phyloP scores from a whole-genome alignment of 53 echinoderm and acorn worm genomes.

The Temnopleurus reevesii region DNA sequence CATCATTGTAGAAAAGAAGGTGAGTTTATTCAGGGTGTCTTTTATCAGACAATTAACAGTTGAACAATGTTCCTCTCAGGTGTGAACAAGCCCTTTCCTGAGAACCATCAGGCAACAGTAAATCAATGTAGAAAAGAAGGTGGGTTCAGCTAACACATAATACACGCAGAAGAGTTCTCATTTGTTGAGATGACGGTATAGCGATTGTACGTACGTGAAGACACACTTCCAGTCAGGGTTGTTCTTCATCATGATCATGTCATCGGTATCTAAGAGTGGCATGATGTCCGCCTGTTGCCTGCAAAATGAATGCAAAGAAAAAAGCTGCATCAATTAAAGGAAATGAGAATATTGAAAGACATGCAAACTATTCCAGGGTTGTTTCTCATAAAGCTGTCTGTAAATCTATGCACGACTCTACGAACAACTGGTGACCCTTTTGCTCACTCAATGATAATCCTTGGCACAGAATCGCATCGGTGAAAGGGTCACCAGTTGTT shows the following conservation, averaged over 20 bases:
- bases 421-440: too few species aligned
- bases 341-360: neutral
- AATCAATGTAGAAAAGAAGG: conserved; percentile 13
- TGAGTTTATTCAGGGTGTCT: too few species aligned
- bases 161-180: neutral
- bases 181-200: conserved; percentile 85
- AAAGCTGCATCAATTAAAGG: neutral
- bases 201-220: conserved; percentile 96
- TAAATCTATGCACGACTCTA: too few species aligned
- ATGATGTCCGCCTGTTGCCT: conserved; percentile 85
- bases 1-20: too few species aligned
- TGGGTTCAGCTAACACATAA: neutral
- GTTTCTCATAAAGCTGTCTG: too few species aligned
- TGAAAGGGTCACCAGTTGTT: too few species aligned
- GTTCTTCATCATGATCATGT: conserved; percentile 99
- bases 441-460: too few species aligned
- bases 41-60: too few species aligned
- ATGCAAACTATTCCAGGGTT: too few species aligned
- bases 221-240: conserved; percentile 99
- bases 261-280: conserved; percentile 93
- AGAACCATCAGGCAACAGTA: conserved; percentile 40
- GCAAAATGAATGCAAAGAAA: neutral
- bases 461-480: too few species aligned
- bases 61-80: neutral
- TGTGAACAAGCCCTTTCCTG: neutral